These are phyloP conservation scores for Oligia latruncula DNA, from an alignment of 2,888 invertebrate species.

Conservation along the genomic window DNA sequence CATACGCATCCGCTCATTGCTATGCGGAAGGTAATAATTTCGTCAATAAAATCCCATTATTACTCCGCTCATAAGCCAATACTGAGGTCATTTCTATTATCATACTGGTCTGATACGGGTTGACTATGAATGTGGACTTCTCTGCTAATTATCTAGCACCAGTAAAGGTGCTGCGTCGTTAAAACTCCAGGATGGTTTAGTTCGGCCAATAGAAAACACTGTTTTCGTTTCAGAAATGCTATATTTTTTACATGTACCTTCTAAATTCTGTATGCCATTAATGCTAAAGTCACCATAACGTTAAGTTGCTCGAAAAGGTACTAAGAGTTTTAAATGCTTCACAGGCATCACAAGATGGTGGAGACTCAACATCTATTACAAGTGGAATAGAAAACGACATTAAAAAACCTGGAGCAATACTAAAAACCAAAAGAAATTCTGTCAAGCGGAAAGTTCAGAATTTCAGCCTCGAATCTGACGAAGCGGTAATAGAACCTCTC, in stretches of 20 bases:
- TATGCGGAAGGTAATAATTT: constrained; percentile 82
- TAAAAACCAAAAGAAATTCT: constrained; percentile 86
- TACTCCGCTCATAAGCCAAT: not conserved
- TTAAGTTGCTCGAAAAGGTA: constrained; percentile 8
- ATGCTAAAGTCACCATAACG: not conserved
- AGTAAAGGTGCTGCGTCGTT: not conserved
- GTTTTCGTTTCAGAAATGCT: not conserved
- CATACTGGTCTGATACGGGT: not conserved
- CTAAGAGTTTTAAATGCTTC: constrained; percentile 62
- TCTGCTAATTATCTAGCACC: not conserved
- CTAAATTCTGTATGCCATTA: not conserved
- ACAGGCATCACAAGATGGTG: constrained; percentile 86
- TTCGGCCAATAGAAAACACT: not conserved
- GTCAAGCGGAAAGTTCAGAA: constrained; percentile 83
- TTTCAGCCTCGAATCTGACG: constrained; percentile 83
- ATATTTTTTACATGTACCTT: not conserved
- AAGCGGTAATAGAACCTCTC: constrained; percentile 85
- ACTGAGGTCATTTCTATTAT: not conserved
- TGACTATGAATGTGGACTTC: not conserved
- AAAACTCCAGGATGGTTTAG: not conserved
- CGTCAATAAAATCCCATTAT: not conserved
- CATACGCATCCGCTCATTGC: constrained; percentile 84
- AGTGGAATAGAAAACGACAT: constrained; percentile 85
- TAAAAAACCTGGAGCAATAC: constrained; percentile 83
- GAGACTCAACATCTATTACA: constrained; percentile 82